A percentile compares a stretch with the other conserved stretches of the same genome.
Evolutionary conservation across 64 coral and sea anemone genomes (phyloP).

Genomic region (Pachyseris speciosa): DNA sequence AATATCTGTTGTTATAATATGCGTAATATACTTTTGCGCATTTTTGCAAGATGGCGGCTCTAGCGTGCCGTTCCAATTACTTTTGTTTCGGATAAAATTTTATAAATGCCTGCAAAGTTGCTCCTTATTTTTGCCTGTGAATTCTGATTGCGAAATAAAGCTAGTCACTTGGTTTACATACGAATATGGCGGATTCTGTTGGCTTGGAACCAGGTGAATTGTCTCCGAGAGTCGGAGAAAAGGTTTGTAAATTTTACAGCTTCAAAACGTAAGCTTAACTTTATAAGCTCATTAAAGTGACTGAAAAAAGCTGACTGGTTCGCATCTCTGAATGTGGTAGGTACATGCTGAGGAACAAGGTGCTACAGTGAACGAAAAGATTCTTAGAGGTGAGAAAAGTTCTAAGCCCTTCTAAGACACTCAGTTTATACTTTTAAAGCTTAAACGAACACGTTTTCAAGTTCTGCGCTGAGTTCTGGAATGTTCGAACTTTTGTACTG

Average conservation of each 20-base stretch:
- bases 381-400: not conserved
- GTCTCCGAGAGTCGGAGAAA: not conserved
- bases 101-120: not conserved
- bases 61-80: not conserved
- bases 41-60: slow-evolving; percentile 23
- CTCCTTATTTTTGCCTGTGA: not conserved
- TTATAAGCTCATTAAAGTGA: not conserved
- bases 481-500: not conserved
- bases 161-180: not conserved
- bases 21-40: not conserved
- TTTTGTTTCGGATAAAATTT: not conserved
- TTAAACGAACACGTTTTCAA: too few relatives aligned
- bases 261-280: not conserved
- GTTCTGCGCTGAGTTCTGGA: not conserved
- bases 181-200: slow-evolving; percentile 10
- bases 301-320: not conserved
- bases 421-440: too few relatives aligned
- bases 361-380: not conserved
- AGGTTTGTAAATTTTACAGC: not conserved
- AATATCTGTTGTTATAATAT: not conserved
- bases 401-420: too few relatives aligned
- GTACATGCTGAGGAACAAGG: not conserved
- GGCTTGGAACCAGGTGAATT: not conserved
- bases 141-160: not conserved
- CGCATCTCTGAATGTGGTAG: not conserved